These are phyloP conservation scores for Alces alces DNA, from an alignment of 2,113 vertebrate genomes.

Conservation along the genomic window DNA sequence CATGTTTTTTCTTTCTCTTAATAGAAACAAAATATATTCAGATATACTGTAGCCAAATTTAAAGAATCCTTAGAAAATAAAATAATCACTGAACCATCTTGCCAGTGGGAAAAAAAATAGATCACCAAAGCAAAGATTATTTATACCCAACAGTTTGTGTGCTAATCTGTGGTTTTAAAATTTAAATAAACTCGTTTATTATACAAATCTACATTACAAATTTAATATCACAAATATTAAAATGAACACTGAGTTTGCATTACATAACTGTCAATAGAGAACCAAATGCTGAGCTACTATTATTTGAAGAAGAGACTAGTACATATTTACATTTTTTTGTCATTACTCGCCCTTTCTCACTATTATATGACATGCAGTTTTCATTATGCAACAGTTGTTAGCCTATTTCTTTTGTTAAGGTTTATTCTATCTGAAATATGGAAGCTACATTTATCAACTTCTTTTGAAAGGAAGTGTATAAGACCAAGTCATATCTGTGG, in stretches of 20 bases:
- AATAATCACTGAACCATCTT: not conserved
- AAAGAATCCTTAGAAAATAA: not conserved
- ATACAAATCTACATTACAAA: not conserved
- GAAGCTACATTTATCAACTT: constrained; percentile 14
- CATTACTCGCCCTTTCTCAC: not conserved
- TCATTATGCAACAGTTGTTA: not conserved
- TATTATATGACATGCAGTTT: not conserved
- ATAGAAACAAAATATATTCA: not conserved
- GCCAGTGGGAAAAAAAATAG: not conserved
- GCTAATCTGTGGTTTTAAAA: not conserved
- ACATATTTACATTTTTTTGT: not conserved
- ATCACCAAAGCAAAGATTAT: not conserved
- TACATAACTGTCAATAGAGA: not conserved
- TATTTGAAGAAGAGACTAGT: not conserved
- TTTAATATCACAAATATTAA: not conserved
- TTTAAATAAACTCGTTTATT: not conserved
- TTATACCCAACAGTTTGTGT: not conserved
- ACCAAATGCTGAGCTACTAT: not conserved
- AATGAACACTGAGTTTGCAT: not conserved
- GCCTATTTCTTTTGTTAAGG: not conserved
- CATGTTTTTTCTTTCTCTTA: not conserved
- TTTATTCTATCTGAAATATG: not conserved
- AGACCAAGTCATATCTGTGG: not conserved
- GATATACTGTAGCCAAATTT: not conserved
- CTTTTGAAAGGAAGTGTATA: constrained; percentile 20